phyloP scores from a whole-genome alignment of 1,140 invertebrate genomes.

The Pararge aegeria region DNA sequence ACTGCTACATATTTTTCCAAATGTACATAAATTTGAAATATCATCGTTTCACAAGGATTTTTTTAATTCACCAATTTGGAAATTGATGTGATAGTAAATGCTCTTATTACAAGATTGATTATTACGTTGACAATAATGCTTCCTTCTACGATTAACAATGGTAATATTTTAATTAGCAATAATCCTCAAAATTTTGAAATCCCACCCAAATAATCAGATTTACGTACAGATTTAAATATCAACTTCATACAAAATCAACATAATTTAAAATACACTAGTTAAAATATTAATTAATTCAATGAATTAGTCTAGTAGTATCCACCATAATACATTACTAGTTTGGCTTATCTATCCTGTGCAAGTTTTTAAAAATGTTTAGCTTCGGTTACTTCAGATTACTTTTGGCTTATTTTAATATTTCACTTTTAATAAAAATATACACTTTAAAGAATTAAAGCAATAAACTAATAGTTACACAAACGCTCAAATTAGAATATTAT shows the following conservation, averaged over 20 bases:
- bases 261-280: too few relatives aligned
- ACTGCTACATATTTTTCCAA: neutral
- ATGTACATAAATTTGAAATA: neutral
- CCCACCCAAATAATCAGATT: neutral
- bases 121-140: neutral
- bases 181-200: neutral
- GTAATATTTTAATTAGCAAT: neutral
- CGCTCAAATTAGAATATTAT: constrained; percentile 65
- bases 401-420: neutral
- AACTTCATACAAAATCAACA: neutral
- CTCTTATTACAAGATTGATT: neutral
- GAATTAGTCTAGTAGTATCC: too few relatives aligned
- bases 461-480: constrained; percentile 52
- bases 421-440: constrained; percentile 1
- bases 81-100: neutral
- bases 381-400: neutral
- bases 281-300: too few relatives aligned
- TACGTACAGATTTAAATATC: neutral
- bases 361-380: neutral
- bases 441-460: constrained; percentile 48
- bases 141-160: neutral
- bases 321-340: neutral
- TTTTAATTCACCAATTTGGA: neutral
- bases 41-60: neutral
- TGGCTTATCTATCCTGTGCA: neutral